Evolutionary conservation across 2,113 vertebrate genomes (phyloP), one percentile per base, ranked within the genome.

Genomic region (Silurus glanis): DNA sequence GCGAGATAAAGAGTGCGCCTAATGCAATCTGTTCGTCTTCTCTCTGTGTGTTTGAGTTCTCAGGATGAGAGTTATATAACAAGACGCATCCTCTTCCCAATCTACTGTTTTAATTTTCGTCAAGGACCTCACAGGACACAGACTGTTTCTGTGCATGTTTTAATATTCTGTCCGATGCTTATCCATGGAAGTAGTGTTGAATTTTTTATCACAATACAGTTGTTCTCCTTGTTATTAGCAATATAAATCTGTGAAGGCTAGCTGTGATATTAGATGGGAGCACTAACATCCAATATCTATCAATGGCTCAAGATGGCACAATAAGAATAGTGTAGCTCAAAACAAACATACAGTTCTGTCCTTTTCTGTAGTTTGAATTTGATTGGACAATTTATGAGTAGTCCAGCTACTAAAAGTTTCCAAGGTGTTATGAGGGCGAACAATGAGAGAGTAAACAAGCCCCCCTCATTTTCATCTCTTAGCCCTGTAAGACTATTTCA

Each of bases 1-100:
- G 6, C 19, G 49, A 75, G 80, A 75, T 82, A 82, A 10, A 28
- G 76, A 59, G 56, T 58, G 16, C 58, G 74, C 67, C 67, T 86
- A 86, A 85, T 85, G 84, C 84, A 85, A 86, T 86, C 85, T 61
- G 79, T 64, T 86, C 69, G 19, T 79, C 56, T 86, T 75, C 66
- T 59, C 67, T 74, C 56, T 12, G 55, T 82, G 64, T 14, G 37
- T 53, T 86, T 23, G 19, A 53, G 55, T 45, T 72, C 56, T 80
- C 23, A 21, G 67, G 61, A 67, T 56, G 74, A 67, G 49, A 79
- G 74, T 23, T 49, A 45, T 85, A 8, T 9, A 71, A 86, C 78
- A 62, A 86, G 58, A 62, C 23, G 58, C 62, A 82, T 82, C 67
- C 14, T 25, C 45, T 12, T 53, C 61, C 59, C 49, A 45, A 0